Percentiles rank a stretch among this genome's conserved stretches.
phyloP scores from a whole-genome alignment of 2,113 vertebrate species.

The Cichladusa arquata region DNA sequence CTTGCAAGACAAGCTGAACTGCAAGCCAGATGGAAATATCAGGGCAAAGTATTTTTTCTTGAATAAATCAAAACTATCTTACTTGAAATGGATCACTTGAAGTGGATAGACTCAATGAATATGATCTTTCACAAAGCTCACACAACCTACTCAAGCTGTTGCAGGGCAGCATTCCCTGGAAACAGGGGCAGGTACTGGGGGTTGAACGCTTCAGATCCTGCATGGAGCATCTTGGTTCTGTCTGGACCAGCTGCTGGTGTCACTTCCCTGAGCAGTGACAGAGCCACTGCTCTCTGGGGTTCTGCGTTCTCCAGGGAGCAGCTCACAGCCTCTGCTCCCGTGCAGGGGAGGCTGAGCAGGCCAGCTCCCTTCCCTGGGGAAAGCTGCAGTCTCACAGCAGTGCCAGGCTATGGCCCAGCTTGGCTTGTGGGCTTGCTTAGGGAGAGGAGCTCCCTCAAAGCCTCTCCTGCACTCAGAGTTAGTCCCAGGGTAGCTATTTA shows the following conservation, averaged over 20 bases:
- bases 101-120: background rate
- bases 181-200: background rate
- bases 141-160: background rate
- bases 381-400: background rate
- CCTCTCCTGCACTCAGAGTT: background rate
- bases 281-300: background rate
- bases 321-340: background rate
- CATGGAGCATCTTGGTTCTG: background rate
- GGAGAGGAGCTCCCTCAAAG: background rate
- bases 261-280: background rate
- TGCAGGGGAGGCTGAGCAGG: background rate
- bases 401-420: background rate
- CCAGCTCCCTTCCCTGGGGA: background rate
- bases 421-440: background rate
- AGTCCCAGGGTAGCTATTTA: background rate
- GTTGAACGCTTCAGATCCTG: rapidly evolving
- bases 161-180: background rate
- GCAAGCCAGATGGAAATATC: slow-evolving; percentile 13
- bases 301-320: background rate
- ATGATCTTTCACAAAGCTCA: background rate
- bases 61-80: background rate
- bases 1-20: background rate
- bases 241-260: background rate
- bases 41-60: background rate
- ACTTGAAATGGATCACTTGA: background rate